Evolutionary conservation across 2,797 vertebrate species (phyloP), one percentile per base, ranked within the genome.

Genomic region (Phataginus tetradactyla): DNA sequence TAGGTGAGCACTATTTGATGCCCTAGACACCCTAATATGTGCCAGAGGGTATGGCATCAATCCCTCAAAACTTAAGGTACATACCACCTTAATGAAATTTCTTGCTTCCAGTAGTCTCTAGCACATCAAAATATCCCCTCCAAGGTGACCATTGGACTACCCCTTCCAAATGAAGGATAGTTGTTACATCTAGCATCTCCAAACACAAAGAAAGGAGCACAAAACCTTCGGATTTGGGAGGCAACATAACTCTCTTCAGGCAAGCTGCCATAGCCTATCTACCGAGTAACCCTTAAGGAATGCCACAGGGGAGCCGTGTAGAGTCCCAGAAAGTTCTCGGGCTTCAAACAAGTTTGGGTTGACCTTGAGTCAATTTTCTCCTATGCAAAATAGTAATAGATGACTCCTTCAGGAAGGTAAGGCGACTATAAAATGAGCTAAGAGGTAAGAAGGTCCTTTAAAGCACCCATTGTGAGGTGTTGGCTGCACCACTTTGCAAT

Each of bases 341-440:
- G 42, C 23, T 72, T 77, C 81, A 42, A 21, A 49, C 66, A 23
- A 61, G n/a, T 11, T 20, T 39, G 20, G 2, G 6, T 25, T 34
- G 75, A 90, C 25, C 85, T 93, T 53, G 64, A 94, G 68, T 18
- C 75, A 68, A 29, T 86, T 23, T 89, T 90, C n/a, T 75, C 27
- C 15, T 27, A n/a, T 8, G 14, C n/a, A 85, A 78, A 95, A 71
- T 3, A n/a, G 53, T 51, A 85, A 64, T 17, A 74, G 45, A 45
- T 51, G 32, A 20, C 18, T 49, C 77, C 63, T 34, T 72, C n/a
- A 37, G 32, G 23, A 59, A 14, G 61, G 64, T 83, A 75, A 10
- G 39, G 42, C 17, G 29, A 80, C 49, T 87, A 29, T 61, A 63
- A 86, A 27, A 20, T 34, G 59, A 90, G 15, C 15, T 34, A 37